phyloP scores from a whole-genome alignment of 2,113 vertebrate species.

The Silurus asotus region DNA sequence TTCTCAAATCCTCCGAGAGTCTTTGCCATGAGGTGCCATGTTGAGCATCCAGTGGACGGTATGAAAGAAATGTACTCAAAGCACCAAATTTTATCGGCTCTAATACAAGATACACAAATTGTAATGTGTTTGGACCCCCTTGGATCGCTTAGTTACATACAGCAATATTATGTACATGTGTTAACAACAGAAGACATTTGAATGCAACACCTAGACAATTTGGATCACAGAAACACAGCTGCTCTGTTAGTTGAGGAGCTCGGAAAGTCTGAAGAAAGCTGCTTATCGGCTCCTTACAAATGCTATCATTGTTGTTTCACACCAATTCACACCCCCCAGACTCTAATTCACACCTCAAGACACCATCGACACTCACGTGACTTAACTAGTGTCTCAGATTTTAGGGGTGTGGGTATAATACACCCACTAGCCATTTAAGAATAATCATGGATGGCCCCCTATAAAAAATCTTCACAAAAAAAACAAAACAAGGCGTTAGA shows the following conservation, averaged over 20 bases:
- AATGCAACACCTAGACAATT: background rate
- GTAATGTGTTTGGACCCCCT: background rate
- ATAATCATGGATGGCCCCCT: too few species aligned
- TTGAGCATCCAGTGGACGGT: too few species aligned
- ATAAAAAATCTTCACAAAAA: background rate
- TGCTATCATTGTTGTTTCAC: background rate
- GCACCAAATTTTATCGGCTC: too few species aligned
- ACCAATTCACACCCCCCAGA: background rate
- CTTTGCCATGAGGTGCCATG: too few species aligned
- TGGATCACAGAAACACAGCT: background rate
- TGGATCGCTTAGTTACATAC: too few species aligned
- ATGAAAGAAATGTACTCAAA: too few species aligned
- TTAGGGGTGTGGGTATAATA: too few species aligned
- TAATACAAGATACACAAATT: too few species aligned
- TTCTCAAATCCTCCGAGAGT: too few species aligned
- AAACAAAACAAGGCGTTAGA: background rate
- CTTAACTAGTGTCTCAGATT: background rate
- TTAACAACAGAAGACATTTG: background rate
- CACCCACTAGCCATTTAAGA: background rate
- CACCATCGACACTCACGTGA: too few species aligned
- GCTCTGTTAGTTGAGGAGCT: background rate
- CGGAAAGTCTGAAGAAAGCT: background rate
- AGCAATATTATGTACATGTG: background rate
- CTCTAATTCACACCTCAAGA: slow-evolving; percentile 3
- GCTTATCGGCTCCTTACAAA: background rate